Evolutionary conservation across 1,140 invertebrate species (phyloP), one percentile per base, ranked within the genome.

Genomic region (Rhagoletis pomonella): DNA sequence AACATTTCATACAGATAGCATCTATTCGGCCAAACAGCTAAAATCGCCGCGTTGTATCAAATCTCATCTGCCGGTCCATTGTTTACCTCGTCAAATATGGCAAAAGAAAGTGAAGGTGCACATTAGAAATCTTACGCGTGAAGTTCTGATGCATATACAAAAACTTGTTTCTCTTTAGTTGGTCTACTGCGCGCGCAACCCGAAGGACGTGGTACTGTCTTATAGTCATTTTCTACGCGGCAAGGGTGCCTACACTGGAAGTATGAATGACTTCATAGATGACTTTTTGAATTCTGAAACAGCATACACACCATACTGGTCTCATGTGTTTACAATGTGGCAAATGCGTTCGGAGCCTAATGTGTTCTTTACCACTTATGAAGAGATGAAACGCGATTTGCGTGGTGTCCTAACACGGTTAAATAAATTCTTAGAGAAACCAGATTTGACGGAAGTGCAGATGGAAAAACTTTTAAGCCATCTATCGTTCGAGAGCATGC

Each of bases 171-270:
- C 1, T 50, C 42, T 73, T 69, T 90, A 96, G 95, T 95, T 97
- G 0, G 95, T 97, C 77, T 97, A 97, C 90, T 94, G 97, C 0
- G 94, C 94, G 0, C 94, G 96, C 89, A 96, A 97, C 91, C 95
- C 96, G 0, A 97, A 97, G 92, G 97, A 97, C 91, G 95, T 95
- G 3, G 95, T 95, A 29, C 94, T 97, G 2, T 97, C 96, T 0
- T 96, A 95, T 90, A 97, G 94, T 90, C 94, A 97, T 91, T 96
- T 96, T 90, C 93, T 94, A 87, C 94, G 93, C 88, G 89, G 95
- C 4, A 89, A 95, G 50, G 94, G 94, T 88, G 94, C 94, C 7
- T 95, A 94, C 90, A 91, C 89, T 10, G 95, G 95, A 12, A 93
- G 93, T 87, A 95, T 96, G 87, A 92, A 95, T 1, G 93, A 95